These are phyloP conservation scores for Phylloscopus whistleri DNA, from an alignment of 2,113 vertebrate species.

Conservation along the genomic window DNA sequence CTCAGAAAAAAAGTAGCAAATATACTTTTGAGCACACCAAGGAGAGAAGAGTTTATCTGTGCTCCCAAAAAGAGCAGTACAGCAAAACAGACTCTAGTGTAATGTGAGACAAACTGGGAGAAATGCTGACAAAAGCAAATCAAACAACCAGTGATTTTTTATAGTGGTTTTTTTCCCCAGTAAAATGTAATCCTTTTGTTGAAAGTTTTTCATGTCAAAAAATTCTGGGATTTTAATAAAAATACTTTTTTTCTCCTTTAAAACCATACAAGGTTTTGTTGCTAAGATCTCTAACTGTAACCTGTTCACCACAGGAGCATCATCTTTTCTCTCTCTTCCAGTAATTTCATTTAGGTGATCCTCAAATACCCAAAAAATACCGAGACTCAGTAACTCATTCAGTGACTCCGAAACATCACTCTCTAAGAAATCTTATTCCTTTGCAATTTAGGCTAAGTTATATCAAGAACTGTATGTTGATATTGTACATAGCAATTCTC, in stretches of 20 bases:
- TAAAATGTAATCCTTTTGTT: background rate
- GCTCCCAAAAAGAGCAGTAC: background rate
- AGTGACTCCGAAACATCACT: background rate
- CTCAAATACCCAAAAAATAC: background rate
- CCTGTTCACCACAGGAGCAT: rapidly evolving
- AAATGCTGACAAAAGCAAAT: background rate
- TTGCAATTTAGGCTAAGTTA: background rate
- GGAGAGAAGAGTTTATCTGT: background rate
- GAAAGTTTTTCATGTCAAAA: background rate
- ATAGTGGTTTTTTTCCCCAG: background rate
- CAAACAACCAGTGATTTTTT: background rate
- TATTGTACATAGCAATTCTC: background rate
- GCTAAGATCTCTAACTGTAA: background rate
- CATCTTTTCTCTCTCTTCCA: background rate
- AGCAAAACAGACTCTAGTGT: background rate
- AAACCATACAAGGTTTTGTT: background rate
- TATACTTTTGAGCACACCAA: background rate
- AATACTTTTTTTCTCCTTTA: background rate
- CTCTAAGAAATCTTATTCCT: background rate
- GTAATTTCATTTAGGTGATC: background rate
- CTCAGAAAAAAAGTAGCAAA: background rate
- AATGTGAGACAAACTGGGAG: background rate
- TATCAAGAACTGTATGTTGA: background rate
- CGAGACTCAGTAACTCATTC: background rate
- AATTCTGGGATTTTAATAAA: background rate